Base-by-base conservation (phyloP, 2,113 vertebrate species). In the Prochilodus magdalenae region DNA sequence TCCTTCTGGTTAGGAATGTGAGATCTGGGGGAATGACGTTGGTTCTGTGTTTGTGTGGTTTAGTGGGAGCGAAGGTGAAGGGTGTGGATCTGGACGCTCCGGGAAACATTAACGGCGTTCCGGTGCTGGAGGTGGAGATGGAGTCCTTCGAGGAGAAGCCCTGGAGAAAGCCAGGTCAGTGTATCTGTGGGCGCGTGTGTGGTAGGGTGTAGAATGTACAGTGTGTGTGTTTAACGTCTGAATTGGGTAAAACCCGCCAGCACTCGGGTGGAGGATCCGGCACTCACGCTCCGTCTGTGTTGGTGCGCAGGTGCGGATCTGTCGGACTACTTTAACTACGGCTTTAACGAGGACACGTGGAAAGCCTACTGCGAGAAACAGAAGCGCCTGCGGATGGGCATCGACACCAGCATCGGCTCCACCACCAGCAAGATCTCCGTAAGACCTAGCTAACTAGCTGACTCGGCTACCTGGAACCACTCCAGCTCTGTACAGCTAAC, bases 281-380 rank as follows among this genome's bases (percentile, higher is more conserved):
- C n/a, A n/a, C n/a, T n/a, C n/a, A n/a, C n/a, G n/a, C n/a, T n/a
- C n/a, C 47, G 1, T 51, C 59, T 82, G 11, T 77, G 14, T 85
- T 15, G 90, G 66, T 90, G 24, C 91, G 8, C 86, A 99, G 98
- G 98, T 91, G 98, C 98, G 83, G 98, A 99, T 91, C 95, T 99
- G 83, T 99, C 98, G 0, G 98, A 99, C 91, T 99, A 99, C 89
- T 99, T 99, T 92, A 99, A 99, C 92, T 99, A 98, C 59, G 98
- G 98, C n/a, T 99, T 99, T 92, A 99, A 99, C 88, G 98, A 99
- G 94, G 98, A 99, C 84, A 97, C 96, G 0, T 99, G 98, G 98
- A 99, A 99, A 91, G 96, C 96, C 71, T 99, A 99, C 90, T 99
- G 98, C 94, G 98, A 99, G 91, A 99, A 99, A 88, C 98, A 99